phyloP scores from a whole-genome alignment of 2,888 invertebrate species.

The Andrena camellia region DNA sequence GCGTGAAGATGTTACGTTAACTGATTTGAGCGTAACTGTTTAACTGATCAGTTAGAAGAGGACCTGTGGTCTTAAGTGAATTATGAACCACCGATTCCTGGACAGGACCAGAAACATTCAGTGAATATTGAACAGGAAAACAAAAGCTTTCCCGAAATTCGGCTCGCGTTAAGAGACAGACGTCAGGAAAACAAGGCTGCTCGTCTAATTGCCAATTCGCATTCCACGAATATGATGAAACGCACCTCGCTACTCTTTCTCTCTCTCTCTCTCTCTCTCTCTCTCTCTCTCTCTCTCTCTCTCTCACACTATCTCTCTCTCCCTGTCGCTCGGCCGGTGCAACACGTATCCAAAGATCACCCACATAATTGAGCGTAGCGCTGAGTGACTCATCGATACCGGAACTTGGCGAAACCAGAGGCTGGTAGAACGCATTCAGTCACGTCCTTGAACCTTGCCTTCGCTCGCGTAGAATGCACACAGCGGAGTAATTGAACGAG shows the following conservation, averaged over 20 bases:
- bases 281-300: too few species aligned
- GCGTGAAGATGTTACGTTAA: too few species aligned
- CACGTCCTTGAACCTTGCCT: slow-evolving; percentile 72
- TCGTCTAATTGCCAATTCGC: slow-evolving; percentile 1
- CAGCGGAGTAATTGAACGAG: slow-evolving; percentile 62
- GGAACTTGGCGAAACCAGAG: slow-evolving; percentile 67
- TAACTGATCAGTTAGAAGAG: too few species aligned
- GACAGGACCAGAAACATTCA: too few species aligned
- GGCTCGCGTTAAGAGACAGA: not conserved
- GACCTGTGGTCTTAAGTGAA: too few species aligned
- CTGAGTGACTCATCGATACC: slow-evolving; percentile 69
- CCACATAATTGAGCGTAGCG: slow-evolving; percentile 58
- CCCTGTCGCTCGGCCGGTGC: not conserved
- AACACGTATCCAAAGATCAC: slow-evolving; percentile 45
- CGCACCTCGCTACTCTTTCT: not conserved
- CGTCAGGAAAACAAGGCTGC: slow-evolving; percentile 8
- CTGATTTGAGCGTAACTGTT: too few species aligned
- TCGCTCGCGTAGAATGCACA: slow-evolving; percentile 68
- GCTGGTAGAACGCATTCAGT: slow-evolving; percentile 57
- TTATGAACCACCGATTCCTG: too few species aligned
- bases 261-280: too few species aligned
- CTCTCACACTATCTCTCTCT: too few species aligned
- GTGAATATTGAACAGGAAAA: too few species aligned
- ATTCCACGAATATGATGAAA: slow-evolving; percentile 33
- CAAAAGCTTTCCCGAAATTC: too few species aligned